phyloP scores from a whole-genome alignment of 2,797 vertebrate species.

The Molossus molossus region DNA sequence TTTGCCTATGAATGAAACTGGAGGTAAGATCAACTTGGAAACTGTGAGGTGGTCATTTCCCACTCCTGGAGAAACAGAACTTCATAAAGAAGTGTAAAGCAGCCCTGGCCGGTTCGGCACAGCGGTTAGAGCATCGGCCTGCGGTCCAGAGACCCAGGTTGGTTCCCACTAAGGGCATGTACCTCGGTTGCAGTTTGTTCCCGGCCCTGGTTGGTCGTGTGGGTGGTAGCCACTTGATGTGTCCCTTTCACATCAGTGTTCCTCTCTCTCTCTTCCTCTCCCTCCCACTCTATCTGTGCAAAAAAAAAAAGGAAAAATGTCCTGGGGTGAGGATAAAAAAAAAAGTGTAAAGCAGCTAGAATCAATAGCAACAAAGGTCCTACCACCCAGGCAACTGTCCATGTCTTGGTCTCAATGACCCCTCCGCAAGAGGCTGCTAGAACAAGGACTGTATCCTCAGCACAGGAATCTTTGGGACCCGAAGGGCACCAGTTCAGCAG shows the following conservation, averaged over 20 bases:
- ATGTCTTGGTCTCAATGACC: conserved; percentile 8
- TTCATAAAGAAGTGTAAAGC: not conserved
- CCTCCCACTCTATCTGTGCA: no score
- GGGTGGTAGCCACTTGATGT: no score
- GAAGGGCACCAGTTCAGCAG: not conserved
- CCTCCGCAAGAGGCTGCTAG: not conserved
- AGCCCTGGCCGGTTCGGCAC: not conserved
- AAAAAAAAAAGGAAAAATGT: no score
- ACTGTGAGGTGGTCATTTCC: not conserved
- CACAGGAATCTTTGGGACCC: not conserved
- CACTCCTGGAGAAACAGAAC: not conserved
- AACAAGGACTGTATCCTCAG: not conserved
- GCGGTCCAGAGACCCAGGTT: no score
- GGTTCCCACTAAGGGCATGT: no score
- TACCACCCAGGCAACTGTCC: not conserved
- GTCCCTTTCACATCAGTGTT: no score
- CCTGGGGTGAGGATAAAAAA: not conserved
- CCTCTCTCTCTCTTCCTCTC: no score
- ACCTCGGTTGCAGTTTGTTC: no score
- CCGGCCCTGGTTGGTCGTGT: no score
- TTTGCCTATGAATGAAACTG: not conserved
- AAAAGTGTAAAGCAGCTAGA: not conserved
- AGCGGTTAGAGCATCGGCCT: no score
- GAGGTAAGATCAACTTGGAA: conserved; percentile 40
- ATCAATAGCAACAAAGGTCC: not conserved